phyloP scores from a whole-genome alignment of 2,113 vertebrate species.

The Apeltes quadracus region DNA sequence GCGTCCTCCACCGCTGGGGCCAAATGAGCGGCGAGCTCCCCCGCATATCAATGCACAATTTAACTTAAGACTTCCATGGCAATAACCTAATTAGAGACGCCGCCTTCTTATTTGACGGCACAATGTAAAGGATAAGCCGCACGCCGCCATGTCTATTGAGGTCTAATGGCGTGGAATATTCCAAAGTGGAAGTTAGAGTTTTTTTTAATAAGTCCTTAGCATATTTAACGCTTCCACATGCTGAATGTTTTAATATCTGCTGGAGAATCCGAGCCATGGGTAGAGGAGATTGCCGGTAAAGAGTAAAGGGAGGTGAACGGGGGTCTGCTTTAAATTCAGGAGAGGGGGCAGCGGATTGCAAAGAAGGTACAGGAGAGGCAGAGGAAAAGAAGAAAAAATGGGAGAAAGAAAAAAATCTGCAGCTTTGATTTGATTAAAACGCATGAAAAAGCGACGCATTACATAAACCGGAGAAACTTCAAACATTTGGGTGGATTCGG shows the following conservation, averaged over 20 bases:
- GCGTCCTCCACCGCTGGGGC: constrained; percentile 27
- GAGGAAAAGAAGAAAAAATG: background rate
- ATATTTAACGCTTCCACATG: constrained; percentile 74
- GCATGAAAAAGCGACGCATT: constrained; percentile 54
- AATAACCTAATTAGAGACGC: constrained; percentile 75
- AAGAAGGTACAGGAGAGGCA: constrained; percentile 41
- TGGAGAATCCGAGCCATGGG: constrained; percentile 52
- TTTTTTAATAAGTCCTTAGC: constrained; percentile 75
- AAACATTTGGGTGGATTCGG: constrained; percentile 46
- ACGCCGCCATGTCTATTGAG: constrained; percentile 46
- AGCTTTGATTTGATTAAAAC: constrained; percentile 75
- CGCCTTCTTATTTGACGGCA: constrained; percentile 67
- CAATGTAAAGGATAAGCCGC: constrained; percentile 72
- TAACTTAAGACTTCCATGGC: constrained; percentile 70
- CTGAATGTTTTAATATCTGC: constrained; percentile 65
- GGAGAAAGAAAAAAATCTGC: constrained; percentile 12
- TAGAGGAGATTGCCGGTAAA: constrained; percentile 53
- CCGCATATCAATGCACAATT: constrained; percentile 76
- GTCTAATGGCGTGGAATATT: constrained; percentile 61
- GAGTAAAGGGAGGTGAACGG: constrained; percentile 58
- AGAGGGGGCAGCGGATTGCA: constrained; percentile 42
- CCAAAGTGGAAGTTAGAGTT: constrained; percentile 42
- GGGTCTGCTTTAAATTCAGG: constrained; percentile 68
- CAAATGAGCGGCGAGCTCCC: constrained; percentile 59
- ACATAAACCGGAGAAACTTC: constrained; percentile 65